Percentiles rank a stretch among this genome's conserved stretches.
Evolutionary conservation across 30 jellyfish, hydroid and myxozoan species (phyloP).

Genomic region (Nemopilema nomurai): DNA sequence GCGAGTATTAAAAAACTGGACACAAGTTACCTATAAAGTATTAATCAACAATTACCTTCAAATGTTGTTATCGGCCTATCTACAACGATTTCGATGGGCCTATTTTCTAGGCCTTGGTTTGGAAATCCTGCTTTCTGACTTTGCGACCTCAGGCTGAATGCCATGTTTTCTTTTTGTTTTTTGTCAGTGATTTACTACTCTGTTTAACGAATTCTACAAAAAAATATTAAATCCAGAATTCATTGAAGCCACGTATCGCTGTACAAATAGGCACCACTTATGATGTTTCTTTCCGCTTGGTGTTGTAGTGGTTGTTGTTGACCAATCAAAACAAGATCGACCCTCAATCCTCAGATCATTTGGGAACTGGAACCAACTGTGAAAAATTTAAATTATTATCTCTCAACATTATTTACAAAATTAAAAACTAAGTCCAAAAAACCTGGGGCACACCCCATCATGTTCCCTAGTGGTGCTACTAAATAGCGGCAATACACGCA

Average conservation of each 20-base stretch:
- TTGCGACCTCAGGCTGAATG: not conserved
- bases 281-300: no score
- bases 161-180: not conserved
- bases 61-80: not conserved
- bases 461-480: no score
- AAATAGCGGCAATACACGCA: no score
- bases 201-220: not conserved
- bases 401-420: no score
- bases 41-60: not conserved
- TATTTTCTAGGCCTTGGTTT: not conserved
- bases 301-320: not conserved
- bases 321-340: not conserved
- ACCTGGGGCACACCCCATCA: no score
- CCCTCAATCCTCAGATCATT: no score
- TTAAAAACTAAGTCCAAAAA: no score
- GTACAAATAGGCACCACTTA: not conserved
- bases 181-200: not conserved
- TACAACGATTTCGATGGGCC: slow-evolving; percentile 24
- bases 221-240: not conserved
- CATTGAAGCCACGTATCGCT: not conserved
- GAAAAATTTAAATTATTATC: no score
- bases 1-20: no score
- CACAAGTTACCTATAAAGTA: no score
- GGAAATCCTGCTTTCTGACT: not conserved
- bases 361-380: no score